phyloP scores from a whole-genome alignment of 2,888 invertebrate species.

The Blomia tropicalis region DNA sequence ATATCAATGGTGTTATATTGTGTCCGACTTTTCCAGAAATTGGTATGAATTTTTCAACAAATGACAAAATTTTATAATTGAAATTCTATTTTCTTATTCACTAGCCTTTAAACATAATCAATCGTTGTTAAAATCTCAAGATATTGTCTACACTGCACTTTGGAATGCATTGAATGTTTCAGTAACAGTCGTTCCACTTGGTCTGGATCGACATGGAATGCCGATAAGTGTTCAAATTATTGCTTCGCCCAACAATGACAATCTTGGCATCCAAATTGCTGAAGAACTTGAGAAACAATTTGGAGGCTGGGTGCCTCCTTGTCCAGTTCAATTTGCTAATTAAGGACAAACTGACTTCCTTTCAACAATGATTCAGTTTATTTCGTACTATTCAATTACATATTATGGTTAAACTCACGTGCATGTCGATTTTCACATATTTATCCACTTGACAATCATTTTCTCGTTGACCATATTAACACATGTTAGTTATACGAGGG shows the following conservation, averaged over 20 bases:
- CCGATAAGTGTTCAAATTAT: conserved; percentile 19
- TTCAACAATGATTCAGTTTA: no score
- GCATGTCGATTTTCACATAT: no score
- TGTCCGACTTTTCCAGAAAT: conserved; percentile 15
- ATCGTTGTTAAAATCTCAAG: background rate
- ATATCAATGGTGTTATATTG: conserved; percentile 11
- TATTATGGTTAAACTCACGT: no score
- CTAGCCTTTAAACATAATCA: conserved; percentile 16
- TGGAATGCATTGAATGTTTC: conserved; percentile 18
- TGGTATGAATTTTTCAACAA: conserved; percentile 16
- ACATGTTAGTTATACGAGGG: no score
- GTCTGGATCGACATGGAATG: conserved; percentile 7
- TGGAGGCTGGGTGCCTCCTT: conserved; percentile 19
- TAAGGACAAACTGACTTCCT: no score
- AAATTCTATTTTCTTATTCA: background rate
- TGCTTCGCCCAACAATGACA: conserved; percentile 14
- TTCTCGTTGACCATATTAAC: no score
- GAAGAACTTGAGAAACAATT: conserved; percentile 19
- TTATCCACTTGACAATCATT: no score
- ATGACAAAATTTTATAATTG: background rate
- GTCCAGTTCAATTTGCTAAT: conserved; percentile 4
- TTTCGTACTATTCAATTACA: no score
- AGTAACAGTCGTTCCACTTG: conserved; percentile 14
- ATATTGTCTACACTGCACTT: background rate
- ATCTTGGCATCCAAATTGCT: conserved; percentile 13